Evolutionary conservation across 1,140 invertebrate species (phyloP).

Genomic region (Aphelenchoides avenae): DNA sequence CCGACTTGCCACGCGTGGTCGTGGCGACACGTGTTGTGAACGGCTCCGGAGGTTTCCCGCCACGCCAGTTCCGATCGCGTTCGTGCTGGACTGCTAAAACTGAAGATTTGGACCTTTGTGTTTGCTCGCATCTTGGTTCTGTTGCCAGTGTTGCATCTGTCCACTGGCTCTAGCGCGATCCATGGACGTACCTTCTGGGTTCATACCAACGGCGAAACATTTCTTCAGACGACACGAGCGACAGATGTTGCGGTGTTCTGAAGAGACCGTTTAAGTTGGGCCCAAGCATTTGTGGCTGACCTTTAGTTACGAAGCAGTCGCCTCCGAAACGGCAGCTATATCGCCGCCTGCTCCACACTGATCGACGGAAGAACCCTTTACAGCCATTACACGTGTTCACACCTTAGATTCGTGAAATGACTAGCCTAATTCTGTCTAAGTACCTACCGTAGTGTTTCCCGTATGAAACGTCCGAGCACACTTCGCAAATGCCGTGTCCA

Average conservation of each 20-base stretch:
- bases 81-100: constrained; percentile 18
- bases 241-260: constrained; percentile 77
- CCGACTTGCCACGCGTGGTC: background rate
- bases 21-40: too few relatives aligned
- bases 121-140: too few relatives aligned
- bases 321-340: constrained; percentile 31
- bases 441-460: too few relatives aligned
- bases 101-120: too few relatives aligned
- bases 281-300: constrained; percentile 10
- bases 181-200: constrained; percentile 96
- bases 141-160: too few relatives aligned
- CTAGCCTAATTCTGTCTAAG: too few relatives aligned
- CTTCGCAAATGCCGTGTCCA: too few relatives aligned
- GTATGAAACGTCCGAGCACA: too few relatives aligned
- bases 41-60: too few relatives aligned
- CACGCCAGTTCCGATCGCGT: constrained; percentile 16
- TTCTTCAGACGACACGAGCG: constrained; percentile 88
- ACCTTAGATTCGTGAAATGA: too few relatives aligned
- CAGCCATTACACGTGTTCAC: constrained; percentile 26
- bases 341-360: constrained; percentile 11
- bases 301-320: constrained; percentile 23
- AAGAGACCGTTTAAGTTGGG: constrained; percentile 12
- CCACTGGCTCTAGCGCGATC: too few relatives aligned
- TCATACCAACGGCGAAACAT: constrained; percentile 95
- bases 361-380: constrained; percentile 30